Base-by-base conservation (phyloP, 2,888 invertebrate genomes). In the Drosophila flavopinicola region DNA sequence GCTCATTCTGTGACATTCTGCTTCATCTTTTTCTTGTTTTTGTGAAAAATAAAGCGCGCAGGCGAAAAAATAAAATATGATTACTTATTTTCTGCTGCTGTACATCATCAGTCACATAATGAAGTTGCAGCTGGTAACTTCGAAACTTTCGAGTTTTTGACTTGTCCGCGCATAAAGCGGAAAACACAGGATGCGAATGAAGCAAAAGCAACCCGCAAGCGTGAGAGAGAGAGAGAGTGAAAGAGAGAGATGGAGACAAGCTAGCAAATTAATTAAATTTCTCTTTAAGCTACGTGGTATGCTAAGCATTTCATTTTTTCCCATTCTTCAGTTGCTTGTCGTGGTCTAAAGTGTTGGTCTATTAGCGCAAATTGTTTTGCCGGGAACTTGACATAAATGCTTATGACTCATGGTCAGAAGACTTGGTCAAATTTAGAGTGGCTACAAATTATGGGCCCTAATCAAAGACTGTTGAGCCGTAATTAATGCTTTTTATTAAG, bases 21-120 rank as follows among this genome's bases (percentile, higher is more conserved):
- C 15, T 10, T 10, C 17, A 29, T 10, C n/a, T 20, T 25, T 11
- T 32, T 41, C 6, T 27, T 29, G 25, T 32, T 48, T 20, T 23
- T 45, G 51, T 53, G 29, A n/a, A 54, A 57, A 65, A 66, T 51
- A 65, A 65, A 65, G 47, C 42, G 25, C 3, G 20, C 24, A 6
- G 15, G 49, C 32, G 27, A 41, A 52, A 48, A 57, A 57, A 61
- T 51, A 67, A 82, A 72, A 65, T 63, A 66, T 71, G 74, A 86
- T 80, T 77, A 74, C 80, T 84, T 76, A 66, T 61, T 79, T 76
- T 60, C 61, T 49, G 66, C 58, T 56, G 58, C 65, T 75, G 73
- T 79, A 70, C 77, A 84, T 79, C 80, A 86, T 80, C 80, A 86
- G 86, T 80, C 86, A 80, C 86, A 80, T 86, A 80, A 80, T 80